phyloP scores from a whole-genome alignment of 1,140 invertebrate genomes.

The Drosophila aff. region DNA sequence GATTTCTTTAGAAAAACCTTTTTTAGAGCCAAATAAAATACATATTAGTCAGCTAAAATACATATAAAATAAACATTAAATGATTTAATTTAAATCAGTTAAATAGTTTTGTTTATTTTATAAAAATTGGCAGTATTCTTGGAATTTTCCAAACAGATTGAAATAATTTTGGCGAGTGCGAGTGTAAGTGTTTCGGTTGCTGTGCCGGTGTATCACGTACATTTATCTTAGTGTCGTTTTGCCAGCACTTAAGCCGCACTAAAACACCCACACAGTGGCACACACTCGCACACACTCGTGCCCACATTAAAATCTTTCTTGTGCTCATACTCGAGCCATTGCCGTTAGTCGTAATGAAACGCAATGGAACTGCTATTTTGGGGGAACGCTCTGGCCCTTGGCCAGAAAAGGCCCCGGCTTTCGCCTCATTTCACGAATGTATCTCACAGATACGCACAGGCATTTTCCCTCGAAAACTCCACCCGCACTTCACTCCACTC shows the following conservation, averaged over 20 bases:
- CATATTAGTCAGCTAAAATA: no score
- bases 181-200: slow-evolving; percentile 25
- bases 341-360: slow-evolving; percentile 80
- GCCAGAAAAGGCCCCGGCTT: slow-evolving; percentile 26
- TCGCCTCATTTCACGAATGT: slow-evolving; percentile 41
- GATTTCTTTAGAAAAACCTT: no score
- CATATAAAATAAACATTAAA: no score
- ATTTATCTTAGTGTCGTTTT: slow-evolving; percentile 83
- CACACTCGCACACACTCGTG: slow-evolving; percentile 10
- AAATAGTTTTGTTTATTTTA: neutral
- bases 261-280: slow-evolving; percentile 52
- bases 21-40: no score
- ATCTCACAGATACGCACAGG: slow-evolving; percentile 39
- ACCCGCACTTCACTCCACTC: neutral
- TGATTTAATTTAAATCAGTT: no score
- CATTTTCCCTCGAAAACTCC: slow-evolving; percentile 16
- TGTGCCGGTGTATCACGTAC: slow-evolving; percentile 67
- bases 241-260: slow-evolving; percentile 79
- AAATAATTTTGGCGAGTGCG: slow-evolving; percentile 5
- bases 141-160: neutral
- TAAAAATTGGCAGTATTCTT: neutral
- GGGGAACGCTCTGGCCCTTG: slow-evolving; percentile 36
- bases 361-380: slow-evolving; percentile 73
- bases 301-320: slow-evolving; percentile 54
- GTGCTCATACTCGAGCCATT: slow-evolving; percentile 49